Percentiles rank a stretch among this genome's conserved stretches.
Conservation (phyloP, 2,888 invertebrate species). For the Herminia tarsipennalis region DNA sequence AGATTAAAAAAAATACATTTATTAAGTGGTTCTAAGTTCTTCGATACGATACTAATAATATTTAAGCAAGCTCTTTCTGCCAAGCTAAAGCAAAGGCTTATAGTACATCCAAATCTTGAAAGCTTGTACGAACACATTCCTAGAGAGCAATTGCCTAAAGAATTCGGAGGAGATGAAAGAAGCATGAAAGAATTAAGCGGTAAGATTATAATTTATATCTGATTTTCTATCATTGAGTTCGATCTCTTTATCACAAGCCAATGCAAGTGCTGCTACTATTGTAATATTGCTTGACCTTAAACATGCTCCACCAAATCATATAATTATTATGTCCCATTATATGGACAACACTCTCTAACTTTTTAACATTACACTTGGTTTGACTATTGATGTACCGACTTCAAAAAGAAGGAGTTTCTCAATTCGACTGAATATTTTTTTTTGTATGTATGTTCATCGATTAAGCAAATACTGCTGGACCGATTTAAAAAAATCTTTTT, state of each 20-base stretch:
- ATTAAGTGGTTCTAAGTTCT: conserved; percentile 48
- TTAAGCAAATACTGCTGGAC: no score
- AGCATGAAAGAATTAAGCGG: conserved; percentile 42
- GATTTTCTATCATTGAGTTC: conserved; percentile 46
- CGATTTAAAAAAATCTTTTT: no score
- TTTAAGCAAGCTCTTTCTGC: conserved; percentile 45
- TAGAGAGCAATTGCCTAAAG: conserved; percentile 45
- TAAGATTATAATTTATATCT: conserved; percentile 25
- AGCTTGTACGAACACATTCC: conserved; percentile 40
- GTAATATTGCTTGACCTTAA: no score
- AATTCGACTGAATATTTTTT: no score
- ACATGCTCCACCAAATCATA: no score
- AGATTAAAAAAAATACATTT: conserved; percentile 47
- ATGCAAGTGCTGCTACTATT: no score
- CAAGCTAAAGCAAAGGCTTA: conserved; percentile 44
- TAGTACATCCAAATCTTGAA: conserved; percentile 41
- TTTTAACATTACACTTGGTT: no score
- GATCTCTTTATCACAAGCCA: no score
- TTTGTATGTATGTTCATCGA: no score
- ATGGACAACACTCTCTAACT: neutral
- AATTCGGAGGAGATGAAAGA: conserved; percentile 49
- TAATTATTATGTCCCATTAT: neutral
- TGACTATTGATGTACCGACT: no score
- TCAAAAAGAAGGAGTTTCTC: no score
- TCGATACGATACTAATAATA: conserved; percentile 38